Percentiles rank a stretch among this genome's conserved stretches.
phyloP scores from a whole-genome alignment of 2,888 invertebrate species.

The Andrena minutula region DNA sequence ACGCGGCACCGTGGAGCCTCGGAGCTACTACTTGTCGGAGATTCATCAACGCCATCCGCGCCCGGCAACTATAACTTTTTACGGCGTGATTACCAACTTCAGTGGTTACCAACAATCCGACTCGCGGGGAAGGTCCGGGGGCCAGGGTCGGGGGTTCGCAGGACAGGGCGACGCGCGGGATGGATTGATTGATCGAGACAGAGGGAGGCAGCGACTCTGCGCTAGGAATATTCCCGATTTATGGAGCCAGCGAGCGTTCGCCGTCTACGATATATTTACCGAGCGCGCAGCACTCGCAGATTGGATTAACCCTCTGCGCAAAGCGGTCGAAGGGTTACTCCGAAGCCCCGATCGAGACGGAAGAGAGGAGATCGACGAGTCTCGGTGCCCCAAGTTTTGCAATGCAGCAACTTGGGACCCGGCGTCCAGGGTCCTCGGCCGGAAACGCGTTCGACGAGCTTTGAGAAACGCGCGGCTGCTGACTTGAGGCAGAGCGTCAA shows the following conservation, averaged over 20 bases:
- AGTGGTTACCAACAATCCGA: constrained; percentile 2
- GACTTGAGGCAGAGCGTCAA: too few relatives aligned
- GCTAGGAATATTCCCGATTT: background rate
- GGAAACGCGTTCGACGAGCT: constrained; percentile 11
- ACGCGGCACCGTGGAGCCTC: background rate
- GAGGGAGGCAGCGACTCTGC: background rate
- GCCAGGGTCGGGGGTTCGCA: background rate
- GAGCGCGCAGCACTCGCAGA: too few relatives aligned
- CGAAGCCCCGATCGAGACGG: background rate
- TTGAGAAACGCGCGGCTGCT: background rate
- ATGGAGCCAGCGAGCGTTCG: background rate
- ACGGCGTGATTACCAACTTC: constrained; percentile 29
- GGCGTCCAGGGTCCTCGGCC: constrained; percentile 5
- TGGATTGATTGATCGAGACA: background rate
- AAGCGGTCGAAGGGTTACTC: background rate
- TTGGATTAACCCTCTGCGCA: too few relatives aligned
- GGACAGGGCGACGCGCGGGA: background rate
- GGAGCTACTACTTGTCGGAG: background rate
- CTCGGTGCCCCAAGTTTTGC: background rate
- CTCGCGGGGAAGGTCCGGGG: too few relatives aligned
- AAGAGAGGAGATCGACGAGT: too few relatives aligned
- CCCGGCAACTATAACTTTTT: constrained; percentile 16
- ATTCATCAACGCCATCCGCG: constrained; percentile 23
- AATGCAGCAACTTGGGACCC: background rate
- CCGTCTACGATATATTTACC: background rate